Percentiles rank a stretch among this genome's conserved stretches.
Evolutionary conservation across 2,113 vertebrate species (phyloP).

Genomic region (Protobothrops mucrosquamatus): DNA sequence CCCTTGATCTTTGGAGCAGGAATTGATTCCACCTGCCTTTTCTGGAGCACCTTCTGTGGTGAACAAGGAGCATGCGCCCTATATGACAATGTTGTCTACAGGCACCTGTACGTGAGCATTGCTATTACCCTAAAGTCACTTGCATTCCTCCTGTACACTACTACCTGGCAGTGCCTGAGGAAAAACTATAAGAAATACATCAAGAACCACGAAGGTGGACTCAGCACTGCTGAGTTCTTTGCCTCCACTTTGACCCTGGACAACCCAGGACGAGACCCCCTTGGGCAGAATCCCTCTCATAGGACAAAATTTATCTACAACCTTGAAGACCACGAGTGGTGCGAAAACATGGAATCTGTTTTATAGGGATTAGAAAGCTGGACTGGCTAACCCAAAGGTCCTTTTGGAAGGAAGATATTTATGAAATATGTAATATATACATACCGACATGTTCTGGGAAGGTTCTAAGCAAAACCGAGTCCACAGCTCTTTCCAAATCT

Average conservation of each 20-base stretch:
- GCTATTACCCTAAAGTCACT: conserved; percentile 92
- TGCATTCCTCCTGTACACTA: conserved; percentile 92
- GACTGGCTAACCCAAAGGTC: conserved; percentile 60
- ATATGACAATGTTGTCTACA: conserved; percentile 90
- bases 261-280: conserved; percentile 81
- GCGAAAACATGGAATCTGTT: conserved; percentile 99
- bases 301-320: conserved; percentile 99
- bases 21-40: conserved; percentile 97
- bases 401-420: conserved; percentile 63
- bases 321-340: conserved; percentile 95
- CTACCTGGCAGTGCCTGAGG: conserved; percentile 93
- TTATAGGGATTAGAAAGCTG: conserved; percentile 79
- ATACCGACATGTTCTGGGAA: not conserved
- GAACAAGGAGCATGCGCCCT: conserved; percentile 87
- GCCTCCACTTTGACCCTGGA: conserved; percentile 89
- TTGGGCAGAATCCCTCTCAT: conserved; percentile 77
- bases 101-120: conserved; percentile 92
- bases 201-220: conserved; percentile 85
- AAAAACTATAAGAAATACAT: conserved; percentile 97
- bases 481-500: not conserved
- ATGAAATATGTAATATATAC: conserved; percentile 29
- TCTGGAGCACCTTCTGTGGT: conserved; percentile 94
- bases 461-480: not conserved
- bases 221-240: conserved; percentile 90
- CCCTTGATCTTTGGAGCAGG: conserved; percentile 94